Evolutionary conservation across 2,888 invertebrate species (phyloP), one percentile per base, ranked within the genome.

Genomic region (Lampropteryx suffumata): DNA sequence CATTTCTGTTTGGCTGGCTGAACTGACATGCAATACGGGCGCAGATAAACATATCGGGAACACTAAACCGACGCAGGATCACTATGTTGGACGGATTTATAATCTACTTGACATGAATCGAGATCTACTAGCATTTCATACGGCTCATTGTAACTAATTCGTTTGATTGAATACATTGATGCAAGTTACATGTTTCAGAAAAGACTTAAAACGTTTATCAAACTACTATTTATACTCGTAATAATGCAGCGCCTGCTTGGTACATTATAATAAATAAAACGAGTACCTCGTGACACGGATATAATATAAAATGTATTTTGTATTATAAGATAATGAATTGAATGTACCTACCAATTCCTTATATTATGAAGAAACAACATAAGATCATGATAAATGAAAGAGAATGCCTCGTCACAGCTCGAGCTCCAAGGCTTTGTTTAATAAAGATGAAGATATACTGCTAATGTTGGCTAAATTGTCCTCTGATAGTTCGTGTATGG

Each of bases 391-490:
- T 73, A 69, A 74, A 75, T 67, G 68, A 77, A 79, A 76, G 79
- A 78, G 77, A 81, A 80, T 76, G 82, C 72, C 66, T 71, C 77
- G 82, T 76, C 78, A 81, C 70, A 72, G 69, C 67, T 67, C 70
- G 74, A 74, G 72, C 78, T n/a, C 80, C 82, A 83, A 86, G 84
- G 81, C 75, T 83, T 78, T 74, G 76, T 72, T 76, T 73, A 76
- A 74, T 78, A 79, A 79, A 80, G 79, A 62, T 59, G 71, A 78
- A 74, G 75, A 79, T 75, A 79, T 76, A 72, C 74, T 61, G 65
- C 69, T 77, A 74, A 73, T 74, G 71, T 73, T 74, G 73, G 73
- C 73, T 73, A 71, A 77, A 80, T 79, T 83, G 81, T 79, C 78
- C 75, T 77, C 76, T 71, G 65, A 65, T 68, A 64, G 72, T 67